Evolutionary conservation across 2,797 vertebrate species (phyloP).

Genomic region (Phrynocephalus guinanensis): DNA sequence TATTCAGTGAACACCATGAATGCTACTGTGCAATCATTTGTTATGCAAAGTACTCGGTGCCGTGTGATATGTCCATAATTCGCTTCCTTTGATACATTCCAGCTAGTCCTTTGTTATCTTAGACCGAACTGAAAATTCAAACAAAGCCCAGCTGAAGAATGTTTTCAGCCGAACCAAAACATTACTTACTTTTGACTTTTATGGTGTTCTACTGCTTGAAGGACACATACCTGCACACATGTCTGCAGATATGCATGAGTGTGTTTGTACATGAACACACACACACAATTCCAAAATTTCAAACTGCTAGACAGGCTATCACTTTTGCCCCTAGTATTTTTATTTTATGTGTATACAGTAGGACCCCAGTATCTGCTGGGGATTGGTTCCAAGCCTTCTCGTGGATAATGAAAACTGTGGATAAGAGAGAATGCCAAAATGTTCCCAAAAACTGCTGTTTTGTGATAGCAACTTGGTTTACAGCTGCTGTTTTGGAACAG

Average conservation of each 20-base stretch:
- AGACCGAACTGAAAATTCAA: slow-evolving; percentile 37
- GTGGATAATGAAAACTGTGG: too few relatives aligned
- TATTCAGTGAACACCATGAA: slow-evolving; percentile 66
- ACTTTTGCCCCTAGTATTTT: neutral
- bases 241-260: too few relatives aligned
- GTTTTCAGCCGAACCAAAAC: slow-evolving; percentile 50
- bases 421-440: too few relatives aligned
- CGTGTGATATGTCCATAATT: slow-evolving; percentile 55
- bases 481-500: too few relatives aligned
- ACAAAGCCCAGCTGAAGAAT: slow-evolving; percentile 34
- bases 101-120: slow-evolving; percentile 65
- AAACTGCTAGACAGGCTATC: slow-evolving; percentile 5
- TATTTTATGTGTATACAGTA: neutral
- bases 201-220: slow-evolving; percentile 40
- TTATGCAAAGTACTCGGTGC: slow-evolving; percentile 70
- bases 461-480: too few relatives aligned
- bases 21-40: slow-evolving; percentile 69
- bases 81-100: slow-evolving; percentile 68
- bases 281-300: neutral
- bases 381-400: too few relatives aligned
- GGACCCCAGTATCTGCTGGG: too few relatives aligned
- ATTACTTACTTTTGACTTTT: slow-evolving; percentile 40
- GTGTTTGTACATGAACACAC: too few relatives aligned
- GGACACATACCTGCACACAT: neutral
- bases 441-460: too few relatives aligned